Evolutionary conservation across 2,888 invertebrate species (phyloP).

Genomic region (Dicyrtomina minuta): DNA sequence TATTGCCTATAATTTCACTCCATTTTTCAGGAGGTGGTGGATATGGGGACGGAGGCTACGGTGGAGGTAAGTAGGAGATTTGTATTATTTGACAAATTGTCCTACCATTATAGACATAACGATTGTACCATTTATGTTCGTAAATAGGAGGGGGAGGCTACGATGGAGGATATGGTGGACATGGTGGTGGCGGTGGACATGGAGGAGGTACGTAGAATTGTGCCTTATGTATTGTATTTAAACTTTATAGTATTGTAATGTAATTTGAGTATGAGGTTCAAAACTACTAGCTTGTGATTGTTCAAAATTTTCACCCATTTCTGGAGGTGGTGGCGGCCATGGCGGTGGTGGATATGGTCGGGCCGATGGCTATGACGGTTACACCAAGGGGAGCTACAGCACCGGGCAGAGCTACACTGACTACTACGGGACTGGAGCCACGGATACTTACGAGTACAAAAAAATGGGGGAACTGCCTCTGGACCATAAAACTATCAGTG

Average conservation of each 20-base stretch:
- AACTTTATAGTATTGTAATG: no score
- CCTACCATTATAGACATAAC: no score
- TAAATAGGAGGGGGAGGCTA: neutral
- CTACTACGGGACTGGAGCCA: constrained; percentile 20
- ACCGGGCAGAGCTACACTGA: constrained; percentile 27
- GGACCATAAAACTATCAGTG: constrained; percentile 18
- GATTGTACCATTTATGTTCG: no score
- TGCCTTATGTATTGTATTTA: no score
- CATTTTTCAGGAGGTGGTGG: neutral
- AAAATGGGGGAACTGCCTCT: constrained; percentile 17
- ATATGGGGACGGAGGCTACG: constrained; percentile 10
- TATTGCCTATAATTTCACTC: no score
- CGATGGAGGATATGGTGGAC: constrained; percentile 16
- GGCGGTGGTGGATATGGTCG: constrained; percentile 19
- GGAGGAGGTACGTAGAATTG: no score
- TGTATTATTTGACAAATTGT: no score
- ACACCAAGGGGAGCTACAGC: constrained; percentile 11
- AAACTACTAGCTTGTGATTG: neutral
- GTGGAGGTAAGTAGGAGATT: constrained; percentile 2
- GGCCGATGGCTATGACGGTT: constrained; percentile 1
- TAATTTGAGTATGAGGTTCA: neutral
- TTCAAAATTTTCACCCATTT: neutral
- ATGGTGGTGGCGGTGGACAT: constrained; percentile 18
- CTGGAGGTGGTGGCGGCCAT: constrained; percentile 7
- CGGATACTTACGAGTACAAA: constrained; percentile 23